Evolutionary conservation across 2,888 invertebrate species (phyloP), one percentile per base, ranked within the genome.

Genomic region (Drosophila hamatofila): DNA sequence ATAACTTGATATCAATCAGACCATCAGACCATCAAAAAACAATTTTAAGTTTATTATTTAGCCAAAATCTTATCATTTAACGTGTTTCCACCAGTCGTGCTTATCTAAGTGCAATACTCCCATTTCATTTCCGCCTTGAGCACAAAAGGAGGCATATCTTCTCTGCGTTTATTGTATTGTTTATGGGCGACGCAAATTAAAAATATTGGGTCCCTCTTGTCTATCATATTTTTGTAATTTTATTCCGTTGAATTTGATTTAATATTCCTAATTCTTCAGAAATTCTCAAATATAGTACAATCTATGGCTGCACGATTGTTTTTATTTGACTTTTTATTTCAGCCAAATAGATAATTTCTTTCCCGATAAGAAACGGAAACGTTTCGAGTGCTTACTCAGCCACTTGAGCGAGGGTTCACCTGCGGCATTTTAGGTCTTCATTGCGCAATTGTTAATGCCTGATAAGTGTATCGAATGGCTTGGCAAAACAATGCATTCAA

Each of bases 291-390:
- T 25, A 72, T 49, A 60, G 62, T 56, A 18, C 56, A 72, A 72
- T 71, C 54, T 58, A n/a, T 33, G 35, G 35, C 42, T 44, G 51
- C 51, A 42, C 18, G 44, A 42, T 8, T 30, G 44, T 58, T 37
- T 23, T 59, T 14, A 11, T 37, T 25, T 49, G n/a, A 16, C 9
- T 49, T 49, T 30, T 49, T 49, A 7, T 49, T 33, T 33, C 30
- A 18, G 49, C 12, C 1, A 18, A 49, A 49, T 30, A 49, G 58
- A 37, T 27, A 48, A 25, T 60, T 57, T 52, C 14, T 39, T 9
- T 4, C 14, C 12, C 23, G 60, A 72, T 68, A 61, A 60, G 35
- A 56, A 74, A 48, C 79, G 78, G 78, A 74, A 78, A 78, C 30
- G 42, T 30, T 65, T 74, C 9, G 56, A 66, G 63, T 80, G 58